phyloP scores from a whole-genome alignment of 2,113 vertebrate species.

The Ariopsis seemanni region DNA sequence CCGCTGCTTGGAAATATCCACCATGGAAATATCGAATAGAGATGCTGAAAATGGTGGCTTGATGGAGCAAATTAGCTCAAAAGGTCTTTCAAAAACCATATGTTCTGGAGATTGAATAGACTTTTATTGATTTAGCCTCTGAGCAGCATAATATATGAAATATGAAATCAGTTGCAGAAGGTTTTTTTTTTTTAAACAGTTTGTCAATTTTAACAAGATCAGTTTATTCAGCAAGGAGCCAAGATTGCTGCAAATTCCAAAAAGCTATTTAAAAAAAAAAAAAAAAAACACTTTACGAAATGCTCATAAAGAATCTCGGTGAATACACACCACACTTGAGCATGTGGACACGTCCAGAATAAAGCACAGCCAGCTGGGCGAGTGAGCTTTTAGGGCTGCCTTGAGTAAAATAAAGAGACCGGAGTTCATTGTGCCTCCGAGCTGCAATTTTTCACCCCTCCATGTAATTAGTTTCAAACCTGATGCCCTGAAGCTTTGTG shows the following conservation, averaged over 20 bases:
- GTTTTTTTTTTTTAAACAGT: neutral
- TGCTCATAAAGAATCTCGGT: constrained; percentile 3
- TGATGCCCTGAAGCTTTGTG: constrained; percentile 23
- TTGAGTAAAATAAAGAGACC: constrained; percentile 23
- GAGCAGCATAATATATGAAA: neutral
- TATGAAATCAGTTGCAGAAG: neutral
- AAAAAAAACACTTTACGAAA: neutral
- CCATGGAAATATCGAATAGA: neutral
- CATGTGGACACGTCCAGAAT: constrained; percentile 4
- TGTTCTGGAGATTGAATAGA: neutral
- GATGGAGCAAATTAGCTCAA: neutral
- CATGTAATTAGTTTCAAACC: constrained; percentile 37
- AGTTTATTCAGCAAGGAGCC: neutral
- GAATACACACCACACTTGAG: neutral
- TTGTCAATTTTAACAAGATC: neutral
- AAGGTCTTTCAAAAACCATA: neutral
- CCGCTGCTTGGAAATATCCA: constrained; percentile 2
- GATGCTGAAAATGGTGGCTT: neutral
- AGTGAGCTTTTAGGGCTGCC: constrained; percentile 24
- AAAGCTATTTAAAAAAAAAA: neutral
- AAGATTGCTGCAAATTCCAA: neutral
- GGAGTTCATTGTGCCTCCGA: constrained; percentile 6
- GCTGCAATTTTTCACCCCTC: constrained; percentile 32
- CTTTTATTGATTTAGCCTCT: neutral
- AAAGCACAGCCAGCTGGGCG: neutral